Evolutionary conservation across 1,140 invertebrate species (phyloP).

Genomic region (Aleiodes sp.): DNA sequence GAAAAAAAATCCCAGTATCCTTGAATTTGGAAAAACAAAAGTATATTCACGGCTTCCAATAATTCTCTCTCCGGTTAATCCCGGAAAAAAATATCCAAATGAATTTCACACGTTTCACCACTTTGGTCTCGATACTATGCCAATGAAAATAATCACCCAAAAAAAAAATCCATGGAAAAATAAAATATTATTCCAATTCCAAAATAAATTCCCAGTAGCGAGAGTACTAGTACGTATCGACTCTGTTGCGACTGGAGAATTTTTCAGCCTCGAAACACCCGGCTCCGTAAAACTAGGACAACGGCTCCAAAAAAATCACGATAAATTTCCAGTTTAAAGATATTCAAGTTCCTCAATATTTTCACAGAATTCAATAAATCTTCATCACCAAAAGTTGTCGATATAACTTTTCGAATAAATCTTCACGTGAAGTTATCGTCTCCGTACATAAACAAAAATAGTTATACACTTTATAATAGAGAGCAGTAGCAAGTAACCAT

Average conservation of each 20-base stretch:
- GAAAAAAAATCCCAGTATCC: too few species aligned
- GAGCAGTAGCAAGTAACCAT: conserved; percentile 23
- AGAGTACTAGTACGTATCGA: neutral
- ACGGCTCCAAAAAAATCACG: neutral
- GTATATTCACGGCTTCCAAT: too few species aligned
- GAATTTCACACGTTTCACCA: neutral
- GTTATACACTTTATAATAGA: neutral
- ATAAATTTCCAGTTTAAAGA: neutral
- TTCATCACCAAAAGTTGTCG: too few species aligned
- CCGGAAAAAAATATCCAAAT: neutral
- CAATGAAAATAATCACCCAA: neutral
- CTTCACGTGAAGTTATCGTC: too few species aligned
- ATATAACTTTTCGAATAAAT: too few species aligned
- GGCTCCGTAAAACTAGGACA: conserved; percentile 6
- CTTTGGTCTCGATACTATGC: neutral
- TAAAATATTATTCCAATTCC: neutral
- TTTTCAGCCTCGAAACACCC: neutral
- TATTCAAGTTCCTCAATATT: neutral
- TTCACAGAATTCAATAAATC: neutral
- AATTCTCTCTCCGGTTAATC: too few species aligned
- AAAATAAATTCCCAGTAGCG: conserved; percentile 6
- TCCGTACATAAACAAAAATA: neutral
- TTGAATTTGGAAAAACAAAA: too few species aligned
- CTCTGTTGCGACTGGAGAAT: neutral
- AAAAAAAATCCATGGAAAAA: neutral